Base-by-base conservation (phyloP, 2,888 invertebrate species). In the Aproaerema taeniolella region DNA sequence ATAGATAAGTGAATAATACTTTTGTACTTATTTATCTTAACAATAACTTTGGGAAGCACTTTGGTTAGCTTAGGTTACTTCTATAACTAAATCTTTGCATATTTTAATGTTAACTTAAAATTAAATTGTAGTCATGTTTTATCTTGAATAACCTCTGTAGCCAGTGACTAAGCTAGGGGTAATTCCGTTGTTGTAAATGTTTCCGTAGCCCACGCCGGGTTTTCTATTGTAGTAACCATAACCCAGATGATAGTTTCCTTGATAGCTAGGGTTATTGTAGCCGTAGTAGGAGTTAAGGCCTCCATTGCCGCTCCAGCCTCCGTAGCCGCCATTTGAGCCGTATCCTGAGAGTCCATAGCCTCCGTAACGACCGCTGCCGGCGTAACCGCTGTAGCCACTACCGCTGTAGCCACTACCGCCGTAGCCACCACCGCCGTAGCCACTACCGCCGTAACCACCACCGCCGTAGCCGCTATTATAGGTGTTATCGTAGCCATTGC, bases 231-330 rank as follows among this genome's bases (percentile, higher is more conserved):
- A 87, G 55, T 90, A 90, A 30, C 90, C 90, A 50, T 86, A 89
- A n/a, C 90, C 90, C 16, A 88, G 74, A 67, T 90, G 88, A 37
- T 88, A 77, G 17, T 75, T 78, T 4, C 88, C 88, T 59, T 72
- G 72, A 53, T 90, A 89, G 46, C 67, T 66, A 0, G 89, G 88
- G 58, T 81, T 88, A 61, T 83, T 88, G 61, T 90, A 90, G 5
- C 90, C 90, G 31, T 77, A 82, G 56, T 90, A 90, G 20, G 90
- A 89, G 35, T 63, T 75, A 0, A 89, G 61, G 13, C 90, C 90
- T 24, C 90, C 90, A 63, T 89, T 89, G 52, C 90, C 90, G 40
- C 88, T 85, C 47, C 88, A 88, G 1, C 90, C 90, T 1, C 89
- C 89, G 51, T 90, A 89, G 2, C 90, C 88, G 2, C 76, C 78